A percentile compares a stretch with the other conserved stretches of the same genome.
These are phyloP conservation scores for Chironomus tentans DNA, from an alignment of 2,888 invertebrate species.

Conservation along the genomic window DNA sequence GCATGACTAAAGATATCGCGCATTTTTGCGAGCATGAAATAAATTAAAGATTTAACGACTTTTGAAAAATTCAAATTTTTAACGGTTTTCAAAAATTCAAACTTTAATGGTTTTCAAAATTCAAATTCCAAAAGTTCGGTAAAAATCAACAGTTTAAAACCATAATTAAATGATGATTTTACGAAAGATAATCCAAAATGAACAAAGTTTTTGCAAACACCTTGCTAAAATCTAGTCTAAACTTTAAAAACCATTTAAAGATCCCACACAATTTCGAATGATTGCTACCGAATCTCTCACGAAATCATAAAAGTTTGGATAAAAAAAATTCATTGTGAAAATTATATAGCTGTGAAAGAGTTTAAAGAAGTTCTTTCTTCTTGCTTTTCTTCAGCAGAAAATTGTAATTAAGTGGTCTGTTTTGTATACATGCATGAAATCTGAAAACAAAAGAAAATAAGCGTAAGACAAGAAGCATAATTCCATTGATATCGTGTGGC, in stretches of 20 bases:
- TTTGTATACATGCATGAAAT: background rate
- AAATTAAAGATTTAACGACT: no score
- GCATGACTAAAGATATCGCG: no score
- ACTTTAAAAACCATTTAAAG: background rate
- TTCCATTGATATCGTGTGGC: background rate
- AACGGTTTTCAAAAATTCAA: no score
- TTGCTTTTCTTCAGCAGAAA: background rate
- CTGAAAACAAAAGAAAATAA: background rate
- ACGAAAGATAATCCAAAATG: no score
- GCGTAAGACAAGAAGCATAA: background rate
- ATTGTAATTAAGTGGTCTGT: background rate
- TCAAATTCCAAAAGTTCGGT: no score
- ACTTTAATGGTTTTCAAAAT: no score
- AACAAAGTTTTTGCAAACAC: no score
- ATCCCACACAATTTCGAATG: background rate
- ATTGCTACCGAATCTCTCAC: background rate
- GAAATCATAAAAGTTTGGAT: background rate
- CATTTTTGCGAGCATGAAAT: no score
- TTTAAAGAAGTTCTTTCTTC: background rate
- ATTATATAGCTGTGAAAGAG: slow-evolving; percentile 2
- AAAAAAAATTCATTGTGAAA: slow-evolving; percentile 3
- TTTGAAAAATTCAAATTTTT: no score
- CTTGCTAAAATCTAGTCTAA: background rate
- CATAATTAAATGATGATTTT: no score
- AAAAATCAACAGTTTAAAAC: no score